Evolutionary conservation across 2,113 vertebrate species (phyloP).

Genomic region (Poicephalus gulielmi): DNA sequence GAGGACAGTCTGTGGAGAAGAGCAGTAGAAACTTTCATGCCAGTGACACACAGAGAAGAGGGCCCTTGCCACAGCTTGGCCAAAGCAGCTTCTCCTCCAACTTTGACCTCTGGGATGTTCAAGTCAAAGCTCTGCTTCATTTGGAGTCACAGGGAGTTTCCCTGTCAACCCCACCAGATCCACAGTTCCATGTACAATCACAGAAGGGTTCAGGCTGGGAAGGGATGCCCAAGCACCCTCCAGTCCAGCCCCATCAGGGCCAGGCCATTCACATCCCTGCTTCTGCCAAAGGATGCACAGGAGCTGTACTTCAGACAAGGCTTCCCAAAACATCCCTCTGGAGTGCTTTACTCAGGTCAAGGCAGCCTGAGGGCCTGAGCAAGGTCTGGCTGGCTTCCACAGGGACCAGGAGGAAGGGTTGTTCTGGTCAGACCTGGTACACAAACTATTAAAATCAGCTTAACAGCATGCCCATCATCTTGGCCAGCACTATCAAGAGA

Average conservation of each 20-base stretch:
- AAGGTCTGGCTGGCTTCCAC: neutral
- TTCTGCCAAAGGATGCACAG: neutral
- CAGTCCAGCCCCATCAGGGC: rapidly evolving
- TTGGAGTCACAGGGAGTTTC: neutral
- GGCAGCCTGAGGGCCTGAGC: neutral
- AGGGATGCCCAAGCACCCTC: rapidly evolving
- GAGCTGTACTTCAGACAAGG: rapidly evolving
- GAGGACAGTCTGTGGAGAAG: neutral
- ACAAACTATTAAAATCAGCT: neutral
- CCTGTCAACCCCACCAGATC: neutral
- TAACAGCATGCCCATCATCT: neutral
- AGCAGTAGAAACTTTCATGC: neutral
- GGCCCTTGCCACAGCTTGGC: rapidly evolving
- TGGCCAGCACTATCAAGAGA: rapidly evolving
- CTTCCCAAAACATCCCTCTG: neutral
- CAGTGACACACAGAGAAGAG: neutral
- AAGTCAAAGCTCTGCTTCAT: neutral
- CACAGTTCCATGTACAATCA: neutral
- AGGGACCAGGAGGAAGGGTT: neutral
- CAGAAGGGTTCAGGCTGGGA: neutral
- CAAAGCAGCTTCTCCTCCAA: neutral
- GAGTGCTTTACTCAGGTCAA: neutral
- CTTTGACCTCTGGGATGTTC: neutral
- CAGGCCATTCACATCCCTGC: neutral
- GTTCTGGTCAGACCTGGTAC: neutral